Evolutionary conservation across 2,888 invertebrate species (phyloP), one percentile per base, ranked within the genome.

Genomic region (Cataglyphis cursor): DNA sequence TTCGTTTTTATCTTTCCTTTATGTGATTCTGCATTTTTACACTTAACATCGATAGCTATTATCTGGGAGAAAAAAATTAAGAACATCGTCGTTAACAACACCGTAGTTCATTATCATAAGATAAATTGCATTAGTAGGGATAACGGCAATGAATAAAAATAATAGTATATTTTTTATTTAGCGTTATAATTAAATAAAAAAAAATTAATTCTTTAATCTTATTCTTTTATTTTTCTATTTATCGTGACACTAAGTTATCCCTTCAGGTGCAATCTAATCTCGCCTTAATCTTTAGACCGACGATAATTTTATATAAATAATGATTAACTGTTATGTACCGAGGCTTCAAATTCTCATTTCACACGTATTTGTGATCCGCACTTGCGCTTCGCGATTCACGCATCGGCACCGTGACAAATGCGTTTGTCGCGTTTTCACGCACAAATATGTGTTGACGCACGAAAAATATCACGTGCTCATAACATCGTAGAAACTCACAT

Each of bases 351-450:
- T 68, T 76, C 15, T 68, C 38, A 68, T 74, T 8, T 15, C 12
- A 76, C 41, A 41, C 8, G 51, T 61, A 73, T 28, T 61, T 28
- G 54, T 57, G 41, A 76, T 18, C 54, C 66, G 38, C 38, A 76
- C 38, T 54, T 12, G 24, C 18, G 65, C 75, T 65, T 76, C 54
- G 76, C 66, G 66, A 66, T 76, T 76, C 57, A 76, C 18, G 68
- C 5, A 41, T 68, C n/a, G n/a, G n/a, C 35, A 64, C 12, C 38
- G 21, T 68, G 41, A 41, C 31, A 68, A 57, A 21, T 41, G 54
- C 41, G 10, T 68, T 68, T 10, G 41, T 9, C 68, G 51, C 38
- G 28, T 54, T 70, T 48, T 75, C 24, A 76, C 21, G 24, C 28
- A 5, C 15, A 51, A 75, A 15, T 18, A 18, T 48, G 51, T 24